These are phyloP conservation scores for Thunnus maccoyii DNA, from an alignment of 2,113 vertebrate species.

Conservation along the genomic window DNA sequence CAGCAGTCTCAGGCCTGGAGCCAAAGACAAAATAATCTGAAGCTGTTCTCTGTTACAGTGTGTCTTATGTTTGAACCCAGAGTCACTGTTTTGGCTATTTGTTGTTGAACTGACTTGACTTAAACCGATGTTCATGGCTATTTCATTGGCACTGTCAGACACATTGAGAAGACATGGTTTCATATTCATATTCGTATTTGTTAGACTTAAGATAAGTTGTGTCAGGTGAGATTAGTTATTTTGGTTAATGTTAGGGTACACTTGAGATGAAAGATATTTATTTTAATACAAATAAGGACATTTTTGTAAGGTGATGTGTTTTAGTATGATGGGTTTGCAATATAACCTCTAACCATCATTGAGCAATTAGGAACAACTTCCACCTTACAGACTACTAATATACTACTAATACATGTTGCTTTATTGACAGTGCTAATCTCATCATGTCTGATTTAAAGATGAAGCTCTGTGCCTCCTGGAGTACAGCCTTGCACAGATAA, in stretches of 20 bases:
- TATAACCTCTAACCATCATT: background rate
- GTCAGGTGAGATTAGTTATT: background rate
- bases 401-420: background rate
- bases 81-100: background rate
- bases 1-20: background rate
- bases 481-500: background rate
- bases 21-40: background rate
- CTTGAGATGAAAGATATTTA: too few species aligned
- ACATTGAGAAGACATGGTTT: too few species aligned
- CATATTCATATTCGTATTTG: too few species aligned
- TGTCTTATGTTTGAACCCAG: background rate
- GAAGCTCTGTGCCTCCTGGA: background rate
- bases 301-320: background rate
- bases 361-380: background rate
- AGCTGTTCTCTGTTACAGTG: background rate
- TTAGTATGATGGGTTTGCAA: background rate
- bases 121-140: background rate
- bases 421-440: background rate
- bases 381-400: too few species aligned
- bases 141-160: background rate
- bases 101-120: background rate
- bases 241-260: background rate
- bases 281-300: too few species aligned
- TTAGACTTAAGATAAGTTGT: too few species aligned
- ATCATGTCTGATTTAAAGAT: constrained; percentile 6